Percentiles rank a stretch among this genome's conserved stretches.
These are phyloP conservation scores for Anser brachyrhynchus DNA, from an alignment of 2,113 vertebrate species.

Conservation along the genomic window DNA sequence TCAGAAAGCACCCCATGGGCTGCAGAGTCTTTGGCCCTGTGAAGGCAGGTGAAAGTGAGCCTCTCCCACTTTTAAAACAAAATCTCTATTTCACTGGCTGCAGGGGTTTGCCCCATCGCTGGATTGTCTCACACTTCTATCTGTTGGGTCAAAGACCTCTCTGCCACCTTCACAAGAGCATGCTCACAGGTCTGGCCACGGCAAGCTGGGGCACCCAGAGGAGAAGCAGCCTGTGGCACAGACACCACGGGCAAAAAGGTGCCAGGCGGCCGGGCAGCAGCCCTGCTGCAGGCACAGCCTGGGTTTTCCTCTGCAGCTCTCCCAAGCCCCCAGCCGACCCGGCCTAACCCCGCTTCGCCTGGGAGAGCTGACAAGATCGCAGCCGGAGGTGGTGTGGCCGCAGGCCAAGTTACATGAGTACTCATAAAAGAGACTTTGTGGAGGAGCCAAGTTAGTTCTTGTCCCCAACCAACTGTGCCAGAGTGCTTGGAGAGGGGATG, in stretches of 20 bases:
- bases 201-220: neutral
- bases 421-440: conserved; percentile 71
- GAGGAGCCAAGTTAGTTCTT: conserved; percentile 62
- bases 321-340: conserved; percentile 11
- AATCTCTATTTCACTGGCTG: neutral
- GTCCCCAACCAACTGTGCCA: conserved; percentile 47
- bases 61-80: neutral
- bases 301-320: neutral
- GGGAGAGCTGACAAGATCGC: conserved; percentile 62
- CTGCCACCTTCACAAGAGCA: neutral
- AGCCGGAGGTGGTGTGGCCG: conserved; percentile 55
- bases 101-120: neutral
- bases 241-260: neutral
- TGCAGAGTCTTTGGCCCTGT: neutral
- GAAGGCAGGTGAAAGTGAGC: neutral
- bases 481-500: conserved; percentile 16
- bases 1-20: neutral
- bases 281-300: neutral
- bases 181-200: accelerated
- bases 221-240: neutral
- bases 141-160: neutral
- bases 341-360: conserved; percentile 35
- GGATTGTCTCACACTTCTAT: neutral
- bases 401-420: conserved; percentile 62
- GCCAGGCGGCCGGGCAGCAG: neutral